phyloP scores from a whole-genome alignment of 2,113 vertebrate species.

The chimpanzee (Pan troglodytes) region NHGRI_mPanTro3-v2.1_pri NC_072413.2:56092501-56093000 shows the following conservation, averaged over 20 bases:
- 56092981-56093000: not conserved
- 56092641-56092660: not conserved
- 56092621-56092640: not conserved
- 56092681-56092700: not conserved
- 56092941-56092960: not conserved
- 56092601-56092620: not conserved
- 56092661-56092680: not conserved
- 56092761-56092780: not conserved
- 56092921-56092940: not conserved
- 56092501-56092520: not conserved
- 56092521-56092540: not conserved
- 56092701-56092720: not conserved
- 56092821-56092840: not conserved
- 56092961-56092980: not conserved
- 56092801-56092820: not conserved
- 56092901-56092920: not conserved
- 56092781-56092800: not conserved
- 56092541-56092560: not conserved
- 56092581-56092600: not conserved
- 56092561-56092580: not conserved
- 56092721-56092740: not conserved
- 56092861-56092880: not conserved
- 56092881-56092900: not conserved
- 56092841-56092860: not conserved
- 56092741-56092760: not conserved